Conservation (phyloP, 2,113 vertebrate genomes). For the Salvelinus fontinalis region DNA sequence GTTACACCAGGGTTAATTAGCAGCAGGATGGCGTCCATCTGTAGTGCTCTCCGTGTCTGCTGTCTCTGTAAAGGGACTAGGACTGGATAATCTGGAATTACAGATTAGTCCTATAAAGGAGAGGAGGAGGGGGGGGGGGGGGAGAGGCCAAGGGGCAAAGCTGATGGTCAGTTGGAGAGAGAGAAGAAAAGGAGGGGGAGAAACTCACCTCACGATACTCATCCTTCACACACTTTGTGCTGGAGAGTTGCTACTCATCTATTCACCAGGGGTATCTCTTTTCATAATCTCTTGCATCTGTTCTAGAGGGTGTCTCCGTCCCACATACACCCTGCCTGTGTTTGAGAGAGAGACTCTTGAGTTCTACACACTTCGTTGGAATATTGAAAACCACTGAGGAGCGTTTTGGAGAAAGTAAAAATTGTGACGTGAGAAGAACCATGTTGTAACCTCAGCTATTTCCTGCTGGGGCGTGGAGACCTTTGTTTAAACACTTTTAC, state of each 20-base stretch:
- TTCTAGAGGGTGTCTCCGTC: neutral
- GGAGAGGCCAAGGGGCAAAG: slow-evolving; percentile 32
- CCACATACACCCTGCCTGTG: neutral
- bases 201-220: neutral
- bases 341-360: neutral
- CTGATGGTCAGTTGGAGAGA: slow-evolving; percentile 19
- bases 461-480: slow-evolving; percentile 1
- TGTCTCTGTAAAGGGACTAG: slow-evolving; percentile 29
- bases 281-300: neutral
- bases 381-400: neutral
- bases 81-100: slow-evolving; percentile 85
- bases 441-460: slow-evolving; percentile 42
- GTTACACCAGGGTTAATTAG: slow-evolving; percentile 55
- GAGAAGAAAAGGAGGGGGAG: slow-evolving; percentile 1
- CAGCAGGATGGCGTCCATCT: slow-evolving; percentile 73
- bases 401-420: neutral
- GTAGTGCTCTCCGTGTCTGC: slow-evolving; percentile 39
- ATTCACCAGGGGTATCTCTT: neutral
- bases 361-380: neutral
- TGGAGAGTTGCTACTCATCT: neutral
- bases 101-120: slow-evolving; percentile 75
- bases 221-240: neutral
- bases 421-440: slow-evolving; percentile 8
- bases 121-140: slow-evolving; percentile 9
- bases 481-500: slow-evolving; percentile 32